These are phyloP conservation scores for Nerophis ophidion DNA, from an alignment of 2,113 vertebrate species.

Conservation along the genomic window DNA sequence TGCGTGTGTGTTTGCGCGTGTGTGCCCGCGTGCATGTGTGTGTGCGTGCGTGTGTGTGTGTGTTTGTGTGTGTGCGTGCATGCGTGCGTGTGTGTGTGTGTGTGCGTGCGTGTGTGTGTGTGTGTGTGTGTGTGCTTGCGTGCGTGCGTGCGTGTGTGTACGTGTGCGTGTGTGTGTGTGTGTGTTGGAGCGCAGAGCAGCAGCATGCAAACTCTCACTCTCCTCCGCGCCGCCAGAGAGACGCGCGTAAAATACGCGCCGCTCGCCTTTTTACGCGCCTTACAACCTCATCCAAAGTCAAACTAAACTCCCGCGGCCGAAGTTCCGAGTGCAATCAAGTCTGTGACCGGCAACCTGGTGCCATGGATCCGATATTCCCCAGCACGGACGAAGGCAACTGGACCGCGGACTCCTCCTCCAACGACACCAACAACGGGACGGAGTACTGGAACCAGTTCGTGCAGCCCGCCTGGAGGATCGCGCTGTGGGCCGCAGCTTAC, in stretches of 20 bases:
- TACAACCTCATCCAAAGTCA: too few species aligned
- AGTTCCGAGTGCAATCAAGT: background rate
- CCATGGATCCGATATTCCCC: conserved; percentile 62
- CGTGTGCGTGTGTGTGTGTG: background rate
- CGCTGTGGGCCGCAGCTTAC: conserved; percentile 89
- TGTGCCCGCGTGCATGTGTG: too few species aligned
- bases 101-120: background rate
- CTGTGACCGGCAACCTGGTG: background rate
- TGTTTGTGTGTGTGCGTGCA: too few species aligned
- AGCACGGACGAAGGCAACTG: conserved; percentile 55
- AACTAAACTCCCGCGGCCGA: too few species aligned
- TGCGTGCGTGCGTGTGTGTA: background rate
- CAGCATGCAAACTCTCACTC: background rate
- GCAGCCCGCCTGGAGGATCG: conserved; percentile 88
- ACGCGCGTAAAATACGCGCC: conserved; percentile 6
- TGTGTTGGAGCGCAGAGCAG: background rate
- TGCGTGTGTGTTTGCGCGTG: too few species aligned
- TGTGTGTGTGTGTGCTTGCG: background rate
- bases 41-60: too few species aligned
- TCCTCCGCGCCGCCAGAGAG: background rate
- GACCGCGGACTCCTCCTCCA: conserved; percentile 60
- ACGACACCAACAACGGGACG: conserved; percentile 47
- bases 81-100: too few species aligned
- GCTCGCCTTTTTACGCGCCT: background rate
- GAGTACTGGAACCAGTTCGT: conserved; percentile 79